Conservation (phyloP, 2,888 invertebrate genomes). For the Synergus itoensis region DNA sequence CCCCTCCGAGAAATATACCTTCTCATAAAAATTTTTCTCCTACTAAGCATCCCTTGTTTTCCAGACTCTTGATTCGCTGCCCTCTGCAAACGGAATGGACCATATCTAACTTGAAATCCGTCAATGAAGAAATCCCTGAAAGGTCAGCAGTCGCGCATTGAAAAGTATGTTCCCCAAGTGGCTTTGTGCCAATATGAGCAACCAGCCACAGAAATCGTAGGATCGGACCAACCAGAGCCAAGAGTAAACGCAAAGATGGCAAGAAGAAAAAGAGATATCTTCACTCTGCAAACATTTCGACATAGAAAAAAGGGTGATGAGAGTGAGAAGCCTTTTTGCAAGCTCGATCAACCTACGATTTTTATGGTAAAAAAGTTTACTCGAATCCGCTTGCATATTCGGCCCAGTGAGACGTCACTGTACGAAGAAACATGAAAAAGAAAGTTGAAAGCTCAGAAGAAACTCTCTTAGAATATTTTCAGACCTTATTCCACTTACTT, state of each 20-base stretch:
- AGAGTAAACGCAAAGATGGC: constrained; percentile 4
- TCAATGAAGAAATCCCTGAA: constrained; percentile 48
- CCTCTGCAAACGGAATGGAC: constrained; percentile 13
- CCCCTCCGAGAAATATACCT: neutral
- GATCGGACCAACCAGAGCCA: constrained; percentile 38
- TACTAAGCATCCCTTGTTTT: constrained; percentile 30
- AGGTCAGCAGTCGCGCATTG: constrained; percentile 54
- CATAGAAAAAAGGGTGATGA: neutral
- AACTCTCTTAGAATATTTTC: constrained; percentile 10
- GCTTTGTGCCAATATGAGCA: constrained; percentile 40
- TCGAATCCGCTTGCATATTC: constrained; percentile 37
- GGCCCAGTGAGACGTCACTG: neutral
- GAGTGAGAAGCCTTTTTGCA: constrained; percentile 17
- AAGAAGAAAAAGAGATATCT: constrained; percentile 23
- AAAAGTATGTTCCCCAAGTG: constrained; percentile 41
- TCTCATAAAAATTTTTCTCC: constrained; percentile 33
- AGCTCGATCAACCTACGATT: constrained; percentile 37
- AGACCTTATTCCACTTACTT: neutral
- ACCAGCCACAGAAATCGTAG: constrained; percentile 26
- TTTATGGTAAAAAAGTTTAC: constrained; percentile 41
- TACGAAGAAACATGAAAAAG: constrained; percentile 18
- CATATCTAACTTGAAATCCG: constrained; percentile 9
- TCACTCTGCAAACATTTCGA: constrained; percentile 27
- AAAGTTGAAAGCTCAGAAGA: constrained; percentile 11
- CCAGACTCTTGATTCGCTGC: constrained; percentile 22